These are phyloP conservation scores for Macrocentrus cingulum DNA, from an alignment of 1,140 invertebrate genomes.

Conservation along the genomic window DNA sequence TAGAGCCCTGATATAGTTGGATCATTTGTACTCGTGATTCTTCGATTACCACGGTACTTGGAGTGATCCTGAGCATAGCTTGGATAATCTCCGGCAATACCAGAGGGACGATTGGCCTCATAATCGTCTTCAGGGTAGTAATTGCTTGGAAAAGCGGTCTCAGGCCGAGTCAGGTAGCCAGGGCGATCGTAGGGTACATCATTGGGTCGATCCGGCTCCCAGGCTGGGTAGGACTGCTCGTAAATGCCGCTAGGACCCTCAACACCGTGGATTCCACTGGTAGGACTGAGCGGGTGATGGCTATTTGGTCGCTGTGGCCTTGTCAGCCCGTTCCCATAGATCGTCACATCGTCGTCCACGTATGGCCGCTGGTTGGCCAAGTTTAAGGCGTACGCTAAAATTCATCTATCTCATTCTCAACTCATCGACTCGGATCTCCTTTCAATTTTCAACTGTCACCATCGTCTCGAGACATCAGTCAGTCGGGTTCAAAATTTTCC, in stretches of 20 bases:
- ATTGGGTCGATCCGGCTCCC: constrained; percentile 39
- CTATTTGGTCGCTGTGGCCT: constrained; percentile 28
- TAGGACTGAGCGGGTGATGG: constrained; percentile 36
- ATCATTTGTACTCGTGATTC: constrained; percentile 16
- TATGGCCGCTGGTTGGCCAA: constrained; percentile 54
- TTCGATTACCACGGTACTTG: constrained; percentile 53
- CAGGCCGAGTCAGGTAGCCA: constrained; percentile 42
- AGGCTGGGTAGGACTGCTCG: constrained; percentile 32
- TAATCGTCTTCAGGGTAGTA: constrained; percentile 42
- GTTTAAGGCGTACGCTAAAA: constrained; percentile 53
- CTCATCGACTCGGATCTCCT: constrained; percentile 13
- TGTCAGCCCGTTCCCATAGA: constrained; percentile 40
- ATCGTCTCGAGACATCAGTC: too few relatives aligned
- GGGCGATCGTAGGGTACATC: constrained; percentile 35
- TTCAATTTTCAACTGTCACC: too few relatives aligned
- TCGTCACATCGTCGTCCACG: constrained; percentile 52
- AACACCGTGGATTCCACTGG: too few relatives aligned
- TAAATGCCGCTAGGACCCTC: constrained; percentile 39
- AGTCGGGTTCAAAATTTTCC: background rate
- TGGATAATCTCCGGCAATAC: constrained; percentile 38
- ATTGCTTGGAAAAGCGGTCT: constrained; percentile 28
- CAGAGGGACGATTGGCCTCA: constrained; percentile 23
- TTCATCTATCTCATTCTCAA: constrained; percentile 31
- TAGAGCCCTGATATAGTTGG: constrained; percentile 9
- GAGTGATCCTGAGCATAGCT: constrained; percentile 45